Evolutionary conservation across 1,140 invertebrate genomes (phyloP), one percentile per base, ranked within the genome.

Genomic region (Onthophagus taurus): DNA sequence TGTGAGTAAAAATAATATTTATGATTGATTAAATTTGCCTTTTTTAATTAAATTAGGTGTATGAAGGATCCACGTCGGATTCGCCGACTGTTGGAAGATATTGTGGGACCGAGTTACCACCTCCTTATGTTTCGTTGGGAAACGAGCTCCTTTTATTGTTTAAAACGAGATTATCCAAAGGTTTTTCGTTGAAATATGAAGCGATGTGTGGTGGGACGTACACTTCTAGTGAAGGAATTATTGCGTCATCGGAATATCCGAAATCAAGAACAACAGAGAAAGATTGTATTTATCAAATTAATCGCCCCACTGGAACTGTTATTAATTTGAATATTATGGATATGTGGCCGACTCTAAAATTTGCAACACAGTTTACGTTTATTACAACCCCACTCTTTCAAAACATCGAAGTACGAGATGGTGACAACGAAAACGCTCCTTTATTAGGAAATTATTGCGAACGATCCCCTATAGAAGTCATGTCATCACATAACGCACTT

Each of bases 241-340:
- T 92, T 3, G 64, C 65, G 26, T 85, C 85, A 17, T 88, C 89
- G 1, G 80, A 78, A 35, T 91, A 89, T 69, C 90, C 90, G 1
- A 44, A 47, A 13, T 6, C 31, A 67, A 72, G 42, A n/a, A n/a
- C 65, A 73, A 17, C 21, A 21, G 29, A 14, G n/a, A n/a, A n/a
- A n/a, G 31, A 44, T 16, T 97, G 92, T 56, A 69, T 71, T 7
- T 96, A 88, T 66, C 62, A 77, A n/a, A 84, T 97, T 31, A 60
- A 60, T 5, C 77, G 79, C 18, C 74, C 73, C 1, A 50, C 66
- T 0, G 71, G 75, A 1, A 77, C 72, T 59, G 64, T 71, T 2
- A 80, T 89, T 31, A 54, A 65, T 7, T 53, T 90, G 1, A 70
- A 67, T 4, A 78, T 91, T 55, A 59, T 73, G 14, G 77, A 80